Conservation (phyloP, 2,888 invertebrate species). For the Ganaspis brasiliensis region DNA sequence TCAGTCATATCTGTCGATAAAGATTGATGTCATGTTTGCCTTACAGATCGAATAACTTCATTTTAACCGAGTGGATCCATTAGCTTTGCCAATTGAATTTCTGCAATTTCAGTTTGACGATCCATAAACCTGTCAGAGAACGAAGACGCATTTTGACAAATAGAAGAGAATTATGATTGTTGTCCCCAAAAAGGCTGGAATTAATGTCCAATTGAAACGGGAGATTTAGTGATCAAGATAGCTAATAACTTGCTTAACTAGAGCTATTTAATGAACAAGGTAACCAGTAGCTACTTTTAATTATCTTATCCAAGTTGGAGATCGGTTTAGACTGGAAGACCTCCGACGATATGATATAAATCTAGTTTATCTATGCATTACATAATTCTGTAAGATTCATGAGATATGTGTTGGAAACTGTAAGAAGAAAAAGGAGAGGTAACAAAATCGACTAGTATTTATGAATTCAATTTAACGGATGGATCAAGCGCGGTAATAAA, state of each 20-base stretch:
- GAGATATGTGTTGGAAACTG: background rate
- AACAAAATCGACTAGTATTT: constrained; percentile 65
- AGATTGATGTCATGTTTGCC: constrained; percentile 10
- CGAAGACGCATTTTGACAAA: too few species aligned
- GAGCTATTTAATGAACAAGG: constrained; percentile 6
- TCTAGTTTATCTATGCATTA: constrained; percentile 1
- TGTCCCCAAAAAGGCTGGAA: background rate
- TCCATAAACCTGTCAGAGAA: too few species aligned
- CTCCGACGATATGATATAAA: constrained; percentile 36
- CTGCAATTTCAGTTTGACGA: background rate
- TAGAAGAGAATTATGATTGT: too few species aligned
- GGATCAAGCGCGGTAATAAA: constrained; percentile 73
- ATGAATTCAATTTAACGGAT: constrained; percentile 74
- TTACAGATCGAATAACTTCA: background rate
- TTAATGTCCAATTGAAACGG: background rate
- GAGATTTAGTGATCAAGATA: constrained; percentile 23
- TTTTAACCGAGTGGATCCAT: constrained; percentile 1
- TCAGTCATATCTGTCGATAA: constrained; percentile 11
- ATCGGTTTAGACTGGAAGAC: constrained; percentile 19
- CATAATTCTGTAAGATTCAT: background rate
- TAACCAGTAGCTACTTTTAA: constrained; percentile 27
- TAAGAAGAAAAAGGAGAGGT: constrained; percentile 3
- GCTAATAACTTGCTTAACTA: constrained; percentile 19
- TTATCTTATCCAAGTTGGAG: background rate
- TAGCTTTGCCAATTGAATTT: background rate